Conservation (phyloP, 2,797 vertebrate genomes). For the Limnodromus scolopaceus region DNA sequence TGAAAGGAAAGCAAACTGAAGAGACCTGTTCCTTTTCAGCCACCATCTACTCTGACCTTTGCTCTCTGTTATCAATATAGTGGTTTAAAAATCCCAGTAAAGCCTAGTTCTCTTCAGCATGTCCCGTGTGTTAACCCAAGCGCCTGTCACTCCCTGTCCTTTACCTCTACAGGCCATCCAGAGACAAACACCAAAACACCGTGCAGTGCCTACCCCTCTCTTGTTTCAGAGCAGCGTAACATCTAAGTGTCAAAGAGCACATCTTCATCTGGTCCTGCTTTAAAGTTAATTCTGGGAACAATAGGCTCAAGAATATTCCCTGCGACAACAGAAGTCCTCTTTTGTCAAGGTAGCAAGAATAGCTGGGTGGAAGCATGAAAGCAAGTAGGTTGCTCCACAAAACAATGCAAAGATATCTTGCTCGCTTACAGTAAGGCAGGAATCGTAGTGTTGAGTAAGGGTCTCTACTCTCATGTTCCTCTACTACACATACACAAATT, state of each 20-base stretch:
- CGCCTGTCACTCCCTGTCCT: neutral
- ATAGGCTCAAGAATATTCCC: neutral
- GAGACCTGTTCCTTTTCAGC: neutral
- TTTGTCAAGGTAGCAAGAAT: neutral
- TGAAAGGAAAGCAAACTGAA: slow-evolving; percentile 30
- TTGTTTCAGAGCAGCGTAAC: neutral
- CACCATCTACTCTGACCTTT: neutral
- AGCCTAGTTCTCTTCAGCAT: neutral
- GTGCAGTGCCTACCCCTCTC: neutral
- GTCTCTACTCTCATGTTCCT: neutral
- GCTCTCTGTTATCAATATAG: neutral
- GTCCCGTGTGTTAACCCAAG: neutral
- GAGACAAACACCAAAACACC: neutral
- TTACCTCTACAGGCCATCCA: neutral
- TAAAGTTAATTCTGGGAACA: neutral
- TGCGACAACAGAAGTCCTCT: neutral
- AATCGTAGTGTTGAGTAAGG: neutral
- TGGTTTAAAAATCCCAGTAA: neutral
- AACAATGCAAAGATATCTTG: neutral
- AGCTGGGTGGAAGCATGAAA: neutral
- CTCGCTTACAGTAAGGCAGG: neutral
- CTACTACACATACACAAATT: neutral
- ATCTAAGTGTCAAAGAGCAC: neutral
- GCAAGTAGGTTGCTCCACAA: neutral
- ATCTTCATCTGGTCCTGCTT: neutral